Evolutionary conservation across 2,797 vertebrate genomes (phyloP).

Genomic region (Sebastes nivosus): DNA sequence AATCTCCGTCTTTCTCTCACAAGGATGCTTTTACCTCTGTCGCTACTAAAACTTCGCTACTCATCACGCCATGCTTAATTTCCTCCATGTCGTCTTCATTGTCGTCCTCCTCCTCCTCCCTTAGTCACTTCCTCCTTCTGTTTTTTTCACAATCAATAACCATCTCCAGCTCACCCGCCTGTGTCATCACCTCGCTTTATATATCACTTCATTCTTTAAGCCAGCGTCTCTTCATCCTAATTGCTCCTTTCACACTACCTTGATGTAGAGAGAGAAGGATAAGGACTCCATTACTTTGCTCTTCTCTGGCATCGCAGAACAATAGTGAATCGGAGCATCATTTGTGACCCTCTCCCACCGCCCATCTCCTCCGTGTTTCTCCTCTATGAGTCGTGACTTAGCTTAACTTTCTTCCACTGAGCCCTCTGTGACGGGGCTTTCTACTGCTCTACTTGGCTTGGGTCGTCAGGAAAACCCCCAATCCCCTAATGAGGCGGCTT

Average conservation of each 20-base stretch:
- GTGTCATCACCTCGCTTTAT: background rate
- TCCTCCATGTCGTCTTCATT: conserved; percentile 7
- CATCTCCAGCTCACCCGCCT: conserved; percentile 20
- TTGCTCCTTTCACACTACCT: background rate
- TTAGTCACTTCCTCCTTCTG: conserved; percentile 50
- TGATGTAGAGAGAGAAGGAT: background rate
- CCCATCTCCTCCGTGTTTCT: background rate
- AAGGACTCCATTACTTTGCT: background rate
- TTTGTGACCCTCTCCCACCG: background rate
- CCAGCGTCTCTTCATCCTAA: background rate
- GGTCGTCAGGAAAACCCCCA: conserved; percentile 33
- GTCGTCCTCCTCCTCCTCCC: background rate
- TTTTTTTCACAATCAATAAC: conserved; percentile 30
- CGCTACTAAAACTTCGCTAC: background rate
- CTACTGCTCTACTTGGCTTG: conserved; percentile 3
- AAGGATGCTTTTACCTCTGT: conserved; percentile 11
- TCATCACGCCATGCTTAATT: background rate
- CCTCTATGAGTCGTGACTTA: conserved; percentile 21
- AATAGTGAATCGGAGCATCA: background rate
- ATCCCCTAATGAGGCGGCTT: conserved; percentile 8
- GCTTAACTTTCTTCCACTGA: background rate
- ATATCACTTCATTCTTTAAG: background rate
- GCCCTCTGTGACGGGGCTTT: background rate
- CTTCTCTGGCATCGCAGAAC: background rate
- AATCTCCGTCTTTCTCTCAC: background rate